Evolutionary conservation across 2,113 vertebrate species (phyloP), one percentile per base, ranked within the genome.

Genomic region (Pseudorhombus dupliciocellatus): DNA sequence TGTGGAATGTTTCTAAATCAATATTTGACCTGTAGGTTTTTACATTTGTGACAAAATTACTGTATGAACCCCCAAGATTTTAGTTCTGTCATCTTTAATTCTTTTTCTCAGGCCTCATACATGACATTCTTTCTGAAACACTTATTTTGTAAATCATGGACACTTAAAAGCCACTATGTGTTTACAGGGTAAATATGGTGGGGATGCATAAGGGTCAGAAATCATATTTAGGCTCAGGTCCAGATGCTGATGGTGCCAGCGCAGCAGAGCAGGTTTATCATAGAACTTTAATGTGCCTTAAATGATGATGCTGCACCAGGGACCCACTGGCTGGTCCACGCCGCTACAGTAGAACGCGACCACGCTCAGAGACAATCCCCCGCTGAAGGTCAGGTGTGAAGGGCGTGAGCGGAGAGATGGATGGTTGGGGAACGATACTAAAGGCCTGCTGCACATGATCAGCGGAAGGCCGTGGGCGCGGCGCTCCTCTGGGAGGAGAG

Each of bases 301-400:
- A 73, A 69, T 28, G 25, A 44, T 31, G 40, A 61, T 26, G 15
- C 52, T 58, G 10, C 42, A 44, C 7, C 42, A 10, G 18, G 7
- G 7, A n/a, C 14, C 15, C 15, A 18, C 22, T 26, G n/a, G 50
- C 46, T 44, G 22, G 30, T 8, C 28, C 51, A 51, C 24, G 20
- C 28, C 10, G 61, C 1, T 56, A 10, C 34, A 50, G 12, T n/a
- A 26, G 34, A 26, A 22, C 25, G 64, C 42, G 53, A 15, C 48
- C 28, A 54, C 66, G 71, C 52, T 28, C 70, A 77, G 24, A 52
- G 22, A 18, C 50, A 74, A 69, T 73, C 40, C 55, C 55, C 44
- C 56, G 57, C 40, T 21, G 77, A 71, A 77, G 70, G 77, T 86
- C 77, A 75, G 73, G 48, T 42, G 58, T 40, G 70, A 74, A 25